Conservation (phyloP, 1,140 invertebrate species). For the Pachyrhynchus sulphureomaculatus region DNA sequence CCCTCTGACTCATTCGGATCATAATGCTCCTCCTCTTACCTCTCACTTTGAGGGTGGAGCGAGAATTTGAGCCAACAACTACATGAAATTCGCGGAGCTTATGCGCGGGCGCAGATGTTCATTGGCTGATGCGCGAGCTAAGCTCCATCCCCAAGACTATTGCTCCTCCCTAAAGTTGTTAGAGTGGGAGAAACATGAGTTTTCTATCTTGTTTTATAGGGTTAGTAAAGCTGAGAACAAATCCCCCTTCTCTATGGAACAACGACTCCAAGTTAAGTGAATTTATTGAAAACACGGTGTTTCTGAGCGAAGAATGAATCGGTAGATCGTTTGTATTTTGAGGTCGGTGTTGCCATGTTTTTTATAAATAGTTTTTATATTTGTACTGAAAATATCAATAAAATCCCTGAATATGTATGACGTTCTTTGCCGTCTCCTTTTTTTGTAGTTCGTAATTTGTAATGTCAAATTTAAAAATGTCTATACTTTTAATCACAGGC, state of each 20-base stretch:
- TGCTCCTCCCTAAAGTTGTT: conserved; percentile 21
- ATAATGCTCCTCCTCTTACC: conserved; percentile 30
- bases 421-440: too few species aligned
- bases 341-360: conserved; percentile 24
- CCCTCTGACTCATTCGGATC: conserved; percentile 22
- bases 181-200: conserved; percentile 40
- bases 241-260: conserved; percentile 50
- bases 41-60: conserved; percentile 43
- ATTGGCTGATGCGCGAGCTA: conserved; percentile 42
- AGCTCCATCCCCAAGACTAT: conserved; percentile 12
- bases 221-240: conserved; percentile 50
- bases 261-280: conserved; percentile 50
- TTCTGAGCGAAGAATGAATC: conserved; percentile 51
- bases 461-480: too few species aligned
- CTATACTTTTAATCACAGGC: too few species aligned
- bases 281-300: conserved; percentile 55
- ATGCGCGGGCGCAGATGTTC: neutral
- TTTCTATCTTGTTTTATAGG: conserved; percentile 51
- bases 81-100: conserved; percentile 44
- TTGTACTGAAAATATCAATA: too few species aligned
- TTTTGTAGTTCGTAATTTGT: too few species aligned
- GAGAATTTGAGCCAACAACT: conserved; percentile 37
- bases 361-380: neutral
- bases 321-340: conserved; percentile 52
- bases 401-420: too few species aligned